These are phyloP conservation scores for Sciurus niger DNA, from an alignment of 2,113 vertebrate genomes.

Conservation along the genomic window DNA sequence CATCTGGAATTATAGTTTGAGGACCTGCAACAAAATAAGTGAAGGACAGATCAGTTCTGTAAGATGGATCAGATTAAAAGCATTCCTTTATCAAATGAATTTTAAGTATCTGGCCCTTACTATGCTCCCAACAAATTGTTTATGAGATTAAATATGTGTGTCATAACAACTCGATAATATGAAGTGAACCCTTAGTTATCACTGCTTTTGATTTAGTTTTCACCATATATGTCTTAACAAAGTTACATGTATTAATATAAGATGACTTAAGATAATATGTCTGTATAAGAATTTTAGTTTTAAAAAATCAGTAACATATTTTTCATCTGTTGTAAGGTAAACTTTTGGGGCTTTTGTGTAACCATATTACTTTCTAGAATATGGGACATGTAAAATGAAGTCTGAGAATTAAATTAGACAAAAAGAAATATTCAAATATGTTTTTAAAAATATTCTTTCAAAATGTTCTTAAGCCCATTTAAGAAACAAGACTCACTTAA, in stretches of 20 bases:
- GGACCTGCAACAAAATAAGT: not conserved
- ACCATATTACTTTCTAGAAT: conserved; percentile 14
- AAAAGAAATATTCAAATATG: not conserved
- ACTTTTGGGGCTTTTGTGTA: not conserved
- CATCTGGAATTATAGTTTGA: conserved; percentile 31
- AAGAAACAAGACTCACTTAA: not conserved
- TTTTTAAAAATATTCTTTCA: not conserved
- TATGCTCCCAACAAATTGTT: not conserved
- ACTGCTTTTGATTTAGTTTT: not conserved
- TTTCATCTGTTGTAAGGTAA: conserved; percentile 21
- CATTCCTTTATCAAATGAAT: not conserved
- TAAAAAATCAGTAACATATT: not conserved
- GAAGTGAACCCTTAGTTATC: not conserved
- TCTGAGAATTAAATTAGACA: not conserved
- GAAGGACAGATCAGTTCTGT: not conserved
- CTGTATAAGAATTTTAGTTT: not conserved
- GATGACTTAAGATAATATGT: not conserved
- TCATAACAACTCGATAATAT: not conserved
- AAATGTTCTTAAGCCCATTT: conserved; percentile 4
- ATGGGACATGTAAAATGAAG: not conserved
- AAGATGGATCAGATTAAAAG: conserved; percentile 37
- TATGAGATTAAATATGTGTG: conserved; percentile 21
- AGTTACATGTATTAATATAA: not conserved
- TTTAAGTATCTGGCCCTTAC: conserved; percentile 39
- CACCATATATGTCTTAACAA: not conserved